phyloP scores from a whole-genome alignment of 2,888 invertebrate species.

The Protonemura montana region DNA sequence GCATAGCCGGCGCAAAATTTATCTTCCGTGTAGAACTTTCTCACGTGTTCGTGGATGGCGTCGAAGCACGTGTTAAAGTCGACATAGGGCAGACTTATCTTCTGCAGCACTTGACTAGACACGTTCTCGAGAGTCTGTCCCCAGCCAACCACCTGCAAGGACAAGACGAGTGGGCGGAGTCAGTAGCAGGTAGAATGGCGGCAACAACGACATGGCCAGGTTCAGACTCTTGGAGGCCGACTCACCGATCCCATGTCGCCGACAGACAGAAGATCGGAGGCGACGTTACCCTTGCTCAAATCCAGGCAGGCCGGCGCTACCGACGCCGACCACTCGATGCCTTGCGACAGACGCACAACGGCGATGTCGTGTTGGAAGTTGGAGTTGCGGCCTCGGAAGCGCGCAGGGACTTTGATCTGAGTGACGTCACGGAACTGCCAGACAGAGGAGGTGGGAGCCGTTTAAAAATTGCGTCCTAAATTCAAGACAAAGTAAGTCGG shows the following conservation, averaged over 20 bases:
- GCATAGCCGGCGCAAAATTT: neutral
- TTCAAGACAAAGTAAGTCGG: too few species aligned
- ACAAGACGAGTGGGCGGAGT: too few species aligned
- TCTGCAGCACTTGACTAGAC: neutral
- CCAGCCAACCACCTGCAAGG: neutral
- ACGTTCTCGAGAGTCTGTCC: neutral
- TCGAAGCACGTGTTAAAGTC: neutral
- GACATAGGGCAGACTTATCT: neutral
- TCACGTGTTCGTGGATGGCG: neutral
- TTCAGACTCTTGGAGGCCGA: too few species aligned
- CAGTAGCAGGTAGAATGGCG: too few species aligned
- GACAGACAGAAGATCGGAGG: neutral
- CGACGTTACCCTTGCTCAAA: neutral
- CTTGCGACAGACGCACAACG: neutral
- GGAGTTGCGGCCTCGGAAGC: neutral
- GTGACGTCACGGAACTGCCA: neutral
- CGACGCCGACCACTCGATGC: neutral
- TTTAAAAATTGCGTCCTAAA: too few species aligned
- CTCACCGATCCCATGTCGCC: neutral
- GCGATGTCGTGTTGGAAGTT: neutral
- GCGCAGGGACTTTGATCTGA: neutral
- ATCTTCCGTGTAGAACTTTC: neutral
- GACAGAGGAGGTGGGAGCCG: neutral
- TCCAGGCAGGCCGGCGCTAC: neutral
- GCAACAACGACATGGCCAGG: too few species aligned